Evolutionary conservation across 2,113 vertebrate species (phyloP), one percentile per base, ranked within the genome.

Genomic region (Atractosteus spatula): DNA sequence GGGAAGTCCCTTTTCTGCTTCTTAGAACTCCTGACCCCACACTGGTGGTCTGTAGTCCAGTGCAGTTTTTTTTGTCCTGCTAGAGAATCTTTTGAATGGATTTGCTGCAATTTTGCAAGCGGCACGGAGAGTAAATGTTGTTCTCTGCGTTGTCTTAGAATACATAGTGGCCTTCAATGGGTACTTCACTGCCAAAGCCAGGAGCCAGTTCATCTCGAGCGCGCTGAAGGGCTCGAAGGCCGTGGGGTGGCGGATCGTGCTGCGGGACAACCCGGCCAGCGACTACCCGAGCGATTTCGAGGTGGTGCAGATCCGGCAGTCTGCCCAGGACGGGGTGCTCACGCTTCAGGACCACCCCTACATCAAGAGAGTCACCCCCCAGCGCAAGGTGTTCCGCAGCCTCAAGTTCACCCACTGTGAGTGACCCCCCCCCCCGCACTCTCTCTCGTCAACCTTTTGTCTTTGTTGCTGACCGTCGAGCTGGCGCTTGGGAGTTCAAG

Each of bases 251-350:
- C 94, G 91, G 87, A 96, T 99, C 55, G 87, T 99, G 72, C 95
- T 94, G 63, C 91, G 97, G 66, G 91, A 97, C 84, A 99, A 99
- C 85, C 96, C 97, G 0, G 97, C 97, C 73, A 96, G 96, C 0
- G 94, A 98, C 88, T 99, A 96, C 66, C 97, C 97, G 2, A 99
- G 97, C 2, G 97, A 99, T 85, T 99, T 99, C 70, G 97, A 99
- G 83, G 92, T 99, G 77, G 92, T 99, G 80, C 94, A 96, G 85
- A 96, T 99, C 73, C 91, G 92, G 0, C 94, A 95, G 72, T 94
- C 92, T 0, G 92, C 95, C 70, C 90, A 80, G 41, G 85, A 85
- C 43, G 93, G 92, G 72, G 90, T 99, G 62, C 88, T 94, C 71
- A 95, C 91, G 0, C 89, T 99, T 10, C 94, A 98, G 84, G 94